Conservation (phyloP, 92 coral and sea anemone species). For the Porites divaricata region DNA sequence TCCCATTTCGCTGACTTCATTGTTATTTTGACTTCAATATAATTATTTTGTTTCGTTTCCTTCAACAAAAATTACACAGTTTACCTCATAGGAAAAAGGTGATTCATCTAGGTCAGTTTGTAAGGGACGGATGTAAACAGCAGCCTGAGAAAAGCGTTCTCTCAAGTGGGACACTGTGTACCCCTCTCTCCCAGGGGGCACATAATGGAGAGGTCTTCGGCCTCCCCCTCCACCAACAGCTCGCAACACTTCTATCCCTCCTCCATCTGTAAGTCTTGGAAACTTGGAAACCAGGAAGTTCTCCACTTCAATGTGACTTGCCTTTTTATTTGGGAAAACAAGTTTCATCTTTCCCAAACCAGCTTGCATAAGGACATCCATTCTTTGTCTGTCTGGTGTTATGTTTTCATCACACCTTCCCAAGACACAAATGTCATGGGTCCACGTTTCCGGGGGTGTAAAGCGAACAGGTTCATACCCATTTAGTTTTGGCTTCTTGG, state of each 20-base stretch:
- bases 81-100: slow-evolving; percentile 53
- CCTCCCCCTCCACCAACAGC: slow-evolving; percentile 79
- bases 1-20: no score
- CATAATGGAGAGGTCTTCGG: slow-evolving; percentile 47
- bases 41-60: neutral
- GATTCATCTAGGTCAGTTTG: slow-evolving; percentile 59
- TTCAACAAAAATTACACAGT: neutral
- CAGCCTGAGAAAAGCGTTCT: slow-evolving; percentile 59
- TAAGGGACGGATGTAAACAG: slow-evolving; percentile 63
- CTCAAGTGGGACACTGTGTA: slow-evolving; percentile 55
- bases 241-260: slow-evolving; percentile 67
- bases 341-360: slow-evolving; percentile 75
- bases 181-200: slow-evolving; percentile 72
- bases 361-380: slow-evolving; percentile 56
- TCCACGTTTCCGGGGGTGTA: slow-evolving; percentile 74
- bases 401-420: slow-evolving; percentile 53
- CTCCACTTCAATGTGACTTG: slow-evolving; percentile 55
- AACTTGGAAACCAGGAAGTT: slow-evolving; percentile 58
- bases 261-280: slow-evolving; percentile 68
- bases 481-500: slow-evolving; percentile 52
- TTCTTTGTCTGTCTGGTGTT: slow-evolving; percentile 63
- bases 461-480: slow-evolving; percentile 58
- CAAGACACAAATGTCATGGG: slow-evolving; percentile 68
- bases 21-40: no score
- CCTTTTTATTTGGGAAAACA: slow-evolving; percentile 69